phyloP scores from a whole-genome alignment of 2,113 vertebrate species.

The Struthio camelus region DNA sequence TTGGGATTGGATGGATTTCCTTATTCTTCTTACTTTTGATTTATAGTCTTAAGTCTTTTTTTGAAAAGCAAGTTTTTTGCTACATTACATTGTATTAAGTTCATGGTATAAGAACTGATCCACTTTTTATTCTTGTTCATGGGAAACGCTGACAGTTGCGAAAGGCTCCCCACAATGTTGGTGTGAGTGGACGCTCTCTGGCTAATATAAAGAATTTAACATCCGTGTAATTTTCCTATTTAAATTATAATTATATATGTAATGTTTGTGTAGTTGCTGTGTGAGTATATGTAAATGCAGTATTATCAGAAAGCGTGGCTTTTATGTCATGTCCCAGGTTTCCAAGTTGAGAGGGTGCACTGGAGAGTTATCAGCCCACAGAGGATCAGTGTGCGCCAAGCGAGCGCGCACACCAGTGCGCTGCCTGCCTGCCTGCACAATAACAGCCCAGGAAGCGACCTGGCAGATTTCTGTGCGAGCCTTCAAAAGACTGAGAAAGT shows the following conservation, averaged over 20 bases:
- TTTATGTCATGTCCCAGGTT: no score
- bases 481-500: no score
- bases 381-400: no score
- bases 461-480: no score
- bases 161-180: background rate
- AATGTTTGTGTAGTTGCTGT: background rate
- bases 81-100: background rate
- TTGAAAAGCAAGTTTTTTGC: background rate
- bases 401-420: no score
- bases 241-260: background rate
- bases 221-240: background rate
- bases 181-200: background rate
- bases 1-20: background rate
- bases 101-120: accelerated
- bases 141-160: background rate
- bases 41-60: background rate
- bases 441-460: no score
- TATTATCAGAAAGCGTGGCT: no score
- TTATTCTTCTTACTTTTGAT: background rate
- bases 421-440: no score
- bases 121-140: background rate
- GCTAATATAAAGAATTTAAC: background rate
- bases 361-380: no score
- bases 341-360: no score
- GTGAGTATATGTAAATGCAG: no score